Evolutionary conservation across 2,888 invertebrate species (phyloP), one percentile per base, ranked within the genome.

Genomic region (Lycophotia porphyrea): DNA sequence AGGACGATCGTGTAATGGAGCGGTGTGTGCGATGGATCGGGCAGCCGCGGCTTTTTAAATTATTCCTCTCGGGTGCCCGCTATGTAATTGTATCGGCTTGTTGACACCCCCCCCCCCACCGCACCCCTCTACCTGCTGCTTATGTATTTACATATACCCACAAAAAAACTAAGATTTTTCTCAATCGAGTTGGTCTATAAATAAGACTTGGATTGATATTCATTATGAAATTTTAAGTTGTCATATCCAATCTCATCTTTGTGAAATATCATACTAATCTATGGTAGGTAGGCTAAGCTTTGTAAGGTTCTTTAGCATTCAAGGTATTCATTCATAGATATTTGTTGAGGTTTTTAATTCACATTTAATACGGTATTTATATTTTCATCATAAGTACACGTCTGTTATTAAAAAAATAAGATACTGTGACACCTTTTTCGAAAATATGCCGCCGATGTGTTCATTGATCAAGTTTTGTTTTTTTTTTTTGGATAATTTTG

Each of bases 41-140:
- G 76, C 47, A 74, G 74, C 42, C 74, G 74, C 64, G 52, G 77
- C 88, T 87, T 84, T 85, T 88, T 87, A 88, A 90, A 90, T 90
- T 87, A 86, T 88, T 88, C 84, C 88, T 87, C 85, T 81, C 74
- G 81, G 82, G 70, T 80, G 86, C 72, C 66, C 80, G 69, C 72
- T 60, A 27, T 72, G 75, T 75, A 76, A 81, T 76, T 75, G 82
- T 78, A 78, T 75, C 78, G 74, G 83, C 71, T 76, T 76, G 72
- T 81, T 77, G 71, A 75, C 78, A 85, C 61, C 66, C 74, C 68
- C 8, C 34, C 58, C 18, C 58, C 58, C 31, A n/a, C 31, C 18
- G 8, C 21, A 31, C 58, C 21, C 31, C 58, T 58, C 7, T 47
- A 58, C 39, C 39, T 31, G 44, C 52, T 15, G 1, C 27, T 63